A percentile compares a stretch with the other conserved stretches of the same genome.
These are phyloP conservation scores for Drosophila tropicalis DNA, from an alignment of 1,140 invertebrate species.

Conservation along the genomic window DNA sequence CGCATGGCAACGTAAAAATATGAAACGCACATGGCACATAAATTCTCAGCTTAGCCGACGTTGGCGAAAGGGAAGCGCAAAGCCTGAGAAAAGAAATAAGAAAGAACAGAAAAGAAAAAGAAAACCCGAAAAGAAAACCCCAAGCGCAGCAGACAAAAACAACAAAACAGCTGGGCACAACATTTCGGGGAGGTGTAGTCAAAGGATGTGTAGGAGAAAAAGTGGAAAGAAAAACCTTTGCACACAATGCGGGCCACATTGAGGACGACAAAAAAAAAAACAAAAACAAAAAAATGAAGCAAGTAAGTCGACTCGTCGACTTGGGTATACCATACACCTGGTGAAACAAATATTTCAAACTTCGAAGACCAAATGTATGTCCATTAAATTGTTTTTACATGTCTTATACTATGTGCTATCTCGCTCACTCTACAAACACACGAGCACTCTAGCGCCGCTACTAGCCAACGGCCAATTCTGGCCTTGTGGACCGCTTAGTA, in stretches of 20 bases:
- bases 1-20: slow-evolving; percentile 72
- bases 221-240: slow-evolving; percentile 41
- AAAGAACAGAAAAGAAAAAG: slow-evolving; percentile 3
- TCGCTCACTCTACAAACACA: too few relatives aligned
- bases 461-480: too few relatives aligned
- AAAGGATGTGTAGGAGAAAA: slow-evolving; percentile 5
- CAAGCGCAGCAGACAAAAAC: slow-evolving; percentile 61
- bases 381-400: too few relatives aligned
- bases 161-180: slow-evolving; percentile 45
- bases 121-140: slow-evolving; percentile 22
- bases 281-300: too few relatives aligned
- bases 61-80: slow-evolving; percentile 40
- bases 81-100: slow-evolving; percentile 26
- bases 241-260: slow-evolving; percentile 74
- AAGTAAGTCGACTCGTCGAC: too few relatives aligned
- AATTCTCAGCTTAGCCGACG: slow-evolving; percentile 71
- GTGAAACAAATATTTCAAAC: too few relatives aligned
- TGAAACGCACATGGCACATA: slow-evolving; percentile 72
- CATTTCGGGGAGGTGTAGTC: slow-evolving; percentile 20
- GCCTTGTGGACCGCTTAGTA: too few relatives aligned
- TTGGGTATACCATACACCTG: too few relatives aligned
- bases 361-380: too few relatives aligned
- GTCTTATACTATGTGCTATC: too few relatives aligned
- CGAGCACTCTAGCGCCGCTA: too few relatives aligned
- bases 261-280: slow-evolving; percentile 39